Evolutionary conservation across 2,113 vertebrate genomes (phyloP).

Genomic region (Chaenocephalus aceratus): DNA sequence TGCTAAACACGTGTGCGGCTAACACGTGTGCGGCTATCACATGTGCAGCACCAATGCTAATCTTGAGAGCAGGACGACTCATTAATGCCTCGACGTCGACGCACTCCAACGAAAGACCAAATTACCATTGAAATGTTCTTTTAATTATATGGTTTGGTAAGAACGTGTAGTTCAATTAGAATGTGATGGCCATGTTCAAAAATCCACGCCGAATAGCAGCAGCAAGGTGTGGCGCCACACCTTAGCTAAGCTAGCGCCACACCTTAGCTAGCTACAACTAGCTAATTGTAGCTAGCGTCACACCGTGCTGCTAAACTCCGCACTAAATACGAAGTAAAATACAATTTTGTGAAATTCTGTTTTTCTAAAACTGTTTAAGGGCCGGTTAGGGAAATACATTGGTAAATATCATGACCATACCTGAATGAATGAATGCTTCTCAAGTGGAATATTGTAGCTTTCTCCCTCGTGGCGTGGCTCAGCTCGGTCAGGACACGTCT

Average conservation of each 20-base stretch:
- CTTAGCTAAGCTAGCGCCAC: too few species aligned
- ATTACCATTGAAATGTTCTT: too few species aligned
- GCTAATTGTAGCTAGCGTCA: not conserved
- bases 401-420: not conserved
- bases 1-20: too few species aligned
- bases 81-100: too few species aligned
- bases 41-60: too few species aligned
- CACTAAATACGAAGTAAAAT: not conserved
- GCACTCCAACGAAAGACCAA: too few species aligned
- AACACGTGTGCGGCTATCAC: too few species aligned
- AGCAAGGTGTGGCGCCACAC: too few species aligned
- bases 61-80: too few species aligned
- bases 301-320: not conserved
- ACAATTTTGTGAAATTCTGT: not conserved
- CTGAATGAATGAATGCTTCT: not conserved
- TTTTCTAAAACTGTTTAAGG: too few species aligned
- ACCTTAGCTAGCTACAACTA: too few species aligned
- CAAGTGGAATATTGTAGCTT: accelerated
- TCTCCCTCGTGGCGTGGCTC: too few species aligned
- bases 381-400: accelerated
- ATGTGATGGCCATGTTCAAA: not conserved
- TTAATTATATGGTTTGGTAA: not conserved
- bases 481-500: not conserved
- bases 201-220: accelerated
- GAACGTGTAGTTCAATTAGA: not conserved